These are phyloP conservation scores for Macaca nemestrina DNA, from an alignment of 2,113 vertebrate species.

Conservation along the genomic window DNA sequence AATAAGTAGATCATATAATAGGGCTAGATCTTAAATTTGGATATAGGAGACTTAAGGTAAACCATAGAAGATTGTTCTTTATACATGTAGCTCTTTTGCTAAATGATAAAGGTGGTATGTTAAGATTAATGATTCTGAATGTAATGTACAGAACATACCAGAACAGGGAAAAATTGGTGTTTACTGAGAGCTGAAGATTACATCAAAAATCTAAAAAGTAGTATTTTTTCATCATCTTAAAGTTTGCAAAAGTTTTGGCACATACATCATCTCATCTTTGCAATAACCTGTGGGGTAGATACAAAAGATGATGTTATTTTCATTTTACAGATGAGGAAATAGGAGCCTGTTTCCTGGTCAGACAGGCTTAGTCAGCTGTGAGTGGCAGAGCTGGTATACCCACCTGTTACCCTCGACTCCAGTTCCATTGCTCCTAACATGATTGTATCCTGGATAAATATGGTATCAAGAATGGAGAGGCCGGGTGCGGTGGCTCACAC, in stretches of 20 bases:
- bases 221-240: slow-evolving; percentile 20
- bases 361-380: neutral
- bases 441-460: neutral
- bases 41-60: neutral
- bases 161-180: neutral
- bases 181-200: slow-evolving; percentile 11
- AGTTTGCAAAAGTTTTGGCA: slow-evolving; percentile 4
- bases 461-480: neutral
- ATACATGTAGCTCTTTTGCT: neutral
- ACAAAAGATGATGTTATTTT: neutral
- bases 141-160: neutral
- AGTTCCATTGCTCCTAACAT: neutral
- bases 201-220: slow-evolving; percentile 11
- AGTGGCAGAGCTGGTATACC: neutral
- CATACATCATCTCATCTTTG: neutral
- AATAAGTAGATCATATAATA: neutral
- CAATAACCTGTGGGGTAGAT: neutral
- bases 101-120: slow-evolving; percentile 5
- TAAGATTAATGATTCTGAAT: neutral
- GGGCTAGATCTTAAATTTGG: neutral
- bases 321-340: neutral
- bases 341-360: neutral
- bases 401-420: neutral
- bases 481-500: too few species aligned
- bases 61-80: neutral